phyloP scores from a whole-genome alignment of 2,888 invertebrate genomes.

The Platypus cylindrus region DNA sequence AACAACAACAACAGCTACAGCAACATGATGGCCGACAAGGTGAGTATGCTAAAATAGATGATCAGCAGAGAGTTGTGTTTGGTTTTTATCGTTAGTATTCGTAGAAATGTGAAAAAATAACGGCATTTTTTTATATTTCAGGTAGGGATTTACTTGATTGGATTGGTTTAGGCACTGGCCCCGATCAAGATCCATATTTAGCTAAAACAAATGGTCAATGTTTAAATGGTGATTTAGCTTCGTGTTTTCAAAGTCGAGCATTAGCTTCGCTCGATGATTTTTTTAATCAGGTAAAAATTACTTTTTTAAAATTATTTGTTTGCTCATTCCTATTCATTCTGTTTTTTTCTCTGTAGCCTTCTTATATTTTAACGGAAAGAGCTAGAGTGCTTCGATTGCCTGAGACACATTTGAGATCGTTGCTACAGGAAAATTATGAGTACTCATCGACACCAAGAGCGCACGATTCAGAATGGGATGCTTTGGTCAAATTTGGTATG shows the following conservation, averaged over 20 bases:
- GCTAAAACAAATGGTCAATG: constrained; percentile 63
- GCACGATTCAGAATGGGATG: constrained; percentile 71
- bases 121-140: constrained; percentile 20
- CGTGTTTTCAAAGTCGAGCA: constrained; percentile 75
- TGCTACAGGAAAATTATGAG: constrained; percentile 60
- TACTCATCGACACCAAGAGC: constrained; percentile 57
- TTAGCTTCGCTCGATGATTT: constrained; percentile 65
- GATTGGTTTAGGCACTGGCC: constrained; percentile 62
- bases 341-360: constrained; percentile 23
- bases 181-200: constrained; percentile 65
- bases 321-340: neutral
- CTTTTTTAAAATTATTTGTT: neutral
- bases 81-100: no score
- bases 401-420: constrained; percentile 53
- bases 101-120: no score
- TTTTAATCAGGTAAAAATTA: constrained; percentile 45
- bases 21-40: constrained; percentile 31
- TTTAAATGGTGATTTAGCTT: constrained; percentile 66
- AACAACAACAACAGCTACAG: no score
- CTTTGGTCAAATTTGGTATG: constrained; percentile 61
- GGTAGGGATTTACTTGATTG: constrained; percentile 64
- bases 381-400: constrained; percentile 58
- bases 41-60: no score
- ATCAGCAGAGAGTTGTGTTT: no score
- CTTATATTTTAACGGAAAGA: constrained; percentile 48